These are phyloP conservation scores for Dichetophora obliterata DNA, from an alignment of 2,888 invertebrate species.

Conservation along the genomic window DNA sequence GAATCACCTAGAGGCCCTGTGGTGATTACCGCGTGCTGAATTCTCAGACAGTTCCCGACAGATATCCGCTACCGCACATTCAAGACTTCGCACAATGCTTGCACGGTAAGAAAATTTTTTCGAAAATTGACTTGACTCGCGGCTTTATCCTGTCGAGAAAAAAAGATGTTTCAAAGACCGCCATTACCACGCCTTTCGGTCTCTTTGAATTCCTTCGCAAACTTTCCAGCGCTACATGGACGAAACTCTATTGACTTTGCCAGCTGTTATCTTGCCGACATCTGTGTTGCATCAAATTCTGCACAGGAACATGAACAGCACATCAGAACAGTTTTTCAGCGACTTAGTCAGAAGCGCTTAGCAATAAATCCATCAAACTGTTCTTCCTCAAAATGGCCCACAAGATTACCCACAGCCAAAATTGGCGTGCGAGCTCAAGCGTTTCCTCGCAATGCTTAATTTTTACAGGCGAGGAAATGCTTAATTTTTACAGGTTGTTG, in stretches of 20 bases:
- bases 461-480: too few species aligned
- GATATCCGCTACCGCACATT: neutral
- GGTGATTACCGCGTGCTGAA: neutral
- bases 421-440: conserved; percentile 33
- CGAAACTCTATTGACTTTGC: too few species aligned
- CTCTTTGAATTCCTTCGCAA: too few species aligned
- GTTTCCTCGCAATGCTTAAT: neutral
- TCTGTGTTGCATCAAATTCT: too few species aligned
- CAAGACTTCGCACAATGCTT: neutral
- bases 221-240: too few species aligned
- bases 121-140: neutral
- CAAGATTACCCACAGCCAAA: conserved; percentile 23
- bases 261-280: too few species aligned
- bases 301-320: too few species aligned
- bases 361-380: conserved; percentile 33
- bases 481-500: too few species aligned
- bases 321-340: too few species aligned
- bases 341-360: conserved; percentile 19
- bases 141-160: too few species aligned
- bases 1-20: neutral
- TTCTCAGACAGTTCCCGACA: neutral
- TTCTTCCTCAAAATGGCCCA: conserved; percentile 23
- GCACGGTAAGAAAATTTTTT: neutral
- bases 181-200: too few species aligned
- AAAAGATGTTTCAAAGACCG: too few species aligned